Percentiles rank a stretch among this genome's conserved stretches.
phyloP scores from a whole-genome alignment of 1,140 invertebrate genomes.

The Neodiprion fabricii region DNA sequence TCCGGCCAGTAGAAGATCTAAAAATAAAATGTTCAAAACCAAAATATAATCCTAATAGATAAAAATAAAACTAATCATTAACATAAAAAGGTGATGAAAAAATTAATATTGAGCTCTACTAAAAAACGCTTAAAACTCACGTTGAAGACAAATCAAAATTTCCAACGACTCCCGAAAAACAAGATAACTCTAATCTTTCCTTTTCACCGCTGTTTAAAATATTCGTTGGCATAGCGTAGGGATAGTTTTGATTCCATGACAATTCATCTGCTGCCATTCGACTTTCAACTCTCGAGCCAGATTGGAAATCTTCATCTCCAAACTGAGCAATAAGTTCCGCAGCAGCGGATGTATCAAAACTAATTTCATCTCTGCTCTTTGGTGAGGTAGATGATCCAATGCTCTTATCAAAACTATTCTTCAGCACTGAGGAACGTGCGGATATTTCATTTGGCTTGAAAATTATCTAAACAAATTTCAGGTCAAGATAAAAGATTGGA shows the following conservation, averaged over 20 bases:
- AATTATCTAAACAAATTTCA: conserved; percentile 32
- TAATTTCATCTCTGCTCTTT: conserved; percentile 30
- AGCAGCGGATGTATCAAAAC: conserved; percentile 34
- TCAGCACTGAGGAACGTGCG: conserved; percentile 47
- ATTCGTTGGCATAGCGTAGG: conserved; percentile 27
- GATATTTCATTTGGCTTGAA: conserved; percentile 53
- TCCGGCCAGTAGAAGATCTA: conserved; percentile 42
- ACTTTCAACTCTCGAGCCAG: conserved; percentile 40
- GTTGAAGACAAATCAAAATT: conserved; percentile 46
- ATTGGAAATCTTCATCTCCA: conserved; percentile 47
- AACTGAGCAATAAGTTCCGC: conserved; percentile 47
- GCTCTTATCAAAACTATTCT: conserved; percentile 30
- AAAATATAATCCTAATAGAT: conserved; percentile 1
- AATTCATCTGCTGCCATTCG: conserved; percentile 45
- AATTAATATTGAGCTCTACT: too few species aligned
- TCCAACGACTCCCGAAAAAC: conserved; percentile 54
- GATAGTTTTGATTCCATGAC: conserved; percentile 41
- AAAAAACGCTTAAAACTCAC: conserved; percentile 25
- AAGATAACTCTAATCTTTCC: conserved; percentile 42
- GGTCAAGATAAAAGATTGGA: conserved; percentile 19
- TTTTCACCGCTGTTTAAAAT: conserved; percentile 30
- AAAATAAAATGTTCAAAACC: conserved; percentile 16
- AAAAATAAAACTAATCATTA: background rate
- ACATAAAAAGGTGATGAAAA: background rate
- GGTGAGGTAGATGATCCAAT: conserved; percentile 21